Conservation (phyloP, 2,113 vertebrate genomes). For the Azemiops feae region DNA sequence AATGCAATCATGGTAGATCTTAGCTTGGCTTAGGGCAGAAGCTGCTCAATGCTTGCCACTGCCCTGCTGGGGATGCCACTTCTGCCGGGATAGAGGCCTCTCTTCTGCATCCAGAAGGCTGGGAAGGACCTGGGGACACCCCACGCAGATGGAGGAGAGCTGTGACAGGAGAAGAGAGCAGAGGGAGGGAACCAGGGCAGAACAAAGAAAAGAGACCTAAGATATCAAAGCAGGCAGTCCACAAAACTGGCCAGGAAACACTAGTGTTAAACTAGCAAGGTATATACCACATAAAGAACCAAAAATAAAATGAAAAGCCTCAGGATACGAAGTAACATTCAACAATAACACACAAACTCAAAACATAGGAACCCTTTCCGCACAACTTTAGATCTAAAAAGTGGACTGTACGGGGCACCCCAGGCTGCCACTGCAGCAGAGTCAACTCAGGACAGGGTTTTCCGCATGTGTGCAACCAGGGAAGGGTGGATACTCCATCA, state of each 20-base stretch:
- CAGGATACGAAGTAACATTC: conserved; percentile 86
- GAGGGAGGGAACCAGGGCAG: conserved; percentile 44
- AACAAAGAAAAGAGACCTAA: conserved; percentile 8
- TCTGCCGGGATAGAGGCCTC: conserved; percentile 34
- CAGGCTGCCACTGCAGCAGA: not conserved
- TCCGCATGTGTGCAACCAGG: conserved; percentile 87
- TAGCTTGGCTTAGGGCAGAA: not conserved
- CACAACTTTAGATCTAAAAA: conserved; percentile 87
- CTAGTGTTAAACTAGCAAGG: conserved; percentile 86
- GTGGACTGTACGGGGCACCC: conserved; percentile 67
- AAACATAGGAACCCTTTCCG: conserved; percentile 82
- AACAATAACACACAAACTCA: conserved; percentile 87
- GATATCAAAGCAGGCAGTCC: conserved; percentile 70
- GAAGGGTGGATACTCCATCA: conserved; percentile 75
- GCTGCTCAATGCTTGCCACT: not conserved
- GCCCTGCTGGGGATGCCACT: too few species aligned
- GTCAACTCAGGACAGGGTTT: not conserved
- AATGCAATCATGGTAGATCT: not conserved
- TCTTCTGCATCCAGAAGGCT: conserved; percentile 42
- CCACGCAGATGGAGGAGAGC: conserved; percentile 47
- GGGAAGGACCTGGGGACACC: conserved; percentile 65
- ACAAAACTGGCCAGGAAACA: conserved; percentile 83
- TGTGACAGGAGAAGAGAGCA: conserved; percentile 55
- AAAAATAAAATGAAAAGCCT: conserved; percentile 67
- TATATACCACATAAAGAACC: conserved; percentile 76